These are phyloP conservation scores for Scopus umbretta DNA, from an alignment of 2,113 vertebrate species.

Conservation along the genomic window DNA sequence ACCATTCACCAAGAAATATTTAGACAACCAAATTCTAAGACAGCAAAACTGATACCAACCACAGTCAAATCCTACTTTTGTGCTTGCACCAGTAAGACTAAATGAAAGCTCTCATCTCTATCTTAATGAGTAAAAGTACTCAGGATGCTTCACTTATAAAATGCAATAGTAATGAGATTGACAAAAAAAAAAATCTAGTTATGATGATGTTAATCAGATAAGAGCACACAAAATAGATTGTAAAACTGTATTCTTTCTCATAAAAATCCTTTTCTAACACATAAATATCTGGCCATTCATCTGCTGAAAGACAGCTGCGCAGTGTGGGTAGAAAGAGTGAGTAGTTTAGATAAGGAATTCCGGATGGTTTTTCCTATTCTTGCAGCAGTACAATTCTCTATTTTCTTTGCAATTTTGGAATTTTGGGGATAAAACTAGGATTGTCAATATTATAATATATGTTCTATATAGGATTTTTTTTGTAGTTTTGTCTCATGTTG, in stretches of 20 bases:
- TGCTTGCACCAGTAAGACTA: background rate
- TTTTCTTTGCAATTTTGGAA: background rate
- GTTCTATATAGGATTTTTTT: background rate
- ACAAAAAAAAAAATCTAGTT: background rate
- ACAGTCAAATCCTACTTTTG: background rate
- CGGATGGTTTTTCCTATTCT: background rate
- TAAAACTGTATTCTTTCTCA: background rate
- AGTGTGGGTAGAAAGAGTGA: background rate
- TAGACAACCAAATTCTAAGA: background rate
- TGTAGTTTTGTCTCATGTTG: background rate
- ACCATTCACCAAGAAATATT: background rate
- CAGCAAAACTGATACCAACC: background rate
- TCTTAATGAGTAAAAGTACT: background rate
- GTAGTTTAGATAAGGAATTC: background rate
- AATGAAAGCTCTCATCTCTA: background rate
- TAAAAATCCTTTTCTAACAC: background rate
- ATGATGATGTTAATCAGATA: background rate
- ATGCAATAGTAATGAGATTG: background rate
- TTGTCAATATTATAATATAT: background rate
- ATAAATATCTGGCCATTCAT: background rate
- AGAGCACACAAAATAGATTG: background rate
- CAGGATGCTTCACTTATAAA: background rate
- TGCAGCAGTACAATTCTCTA: background rate
- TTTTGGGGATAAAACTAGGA: background rate
- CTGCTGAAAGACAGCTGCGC: background rate